phyloP scores from a whole-genome alignment of 2,888 invertebrate species.

The Acanthosepion esculentum region DNA sequence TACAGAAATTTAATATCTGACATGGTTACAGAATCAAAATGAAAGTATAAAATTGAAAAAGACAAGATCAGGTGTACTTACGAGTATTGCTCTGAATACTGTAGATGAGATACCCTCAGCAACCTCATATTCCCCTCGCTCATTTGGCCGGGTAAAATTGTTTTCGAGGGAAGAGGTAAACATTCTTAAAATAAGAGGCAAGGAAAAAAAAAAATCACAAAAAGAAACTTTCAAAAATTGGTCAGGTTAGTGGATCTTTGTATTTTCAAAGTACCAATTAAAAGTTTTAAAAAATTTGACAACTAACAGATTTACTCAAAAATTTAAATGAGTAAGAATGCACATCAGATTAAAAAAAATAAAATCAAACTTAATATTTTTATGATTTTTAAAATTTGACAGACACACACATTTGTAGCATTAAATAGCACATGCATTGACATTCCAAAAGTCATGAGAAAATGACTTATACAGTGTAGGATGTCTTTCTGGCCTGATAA shows the following conservation, averaged over 20 bases:
- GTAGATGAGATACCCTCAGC: conserved; percentile 97
- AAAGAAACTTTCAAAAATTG: background rate
- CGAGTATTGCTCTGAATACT: conserved; percentile 93
- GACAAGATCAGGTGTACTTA: conserved; percentile 58
- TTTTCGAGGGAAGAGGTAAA: conserved; percentile 90
- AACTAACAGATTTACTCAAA: background rate
- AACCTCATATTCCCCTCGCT: conserved; percentile 96
- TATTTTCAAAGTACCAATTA: background rate
- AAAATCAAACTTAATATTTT: background rate
- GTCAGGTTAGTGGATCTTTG: too few relatives aligned
- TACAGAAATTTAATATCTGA: too few relatives aligned
- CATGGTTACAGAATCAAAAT: background rate
- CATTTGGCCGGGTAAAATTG: conserved; percentile 91
- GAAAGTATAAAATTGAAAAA: background rate
- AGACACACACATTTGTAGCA: too few relatives aligned
- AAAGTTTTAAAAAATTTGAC: background rate
- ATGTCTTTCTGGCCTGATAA: too few relatives aligned
- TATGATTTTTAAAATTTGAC: background rate
- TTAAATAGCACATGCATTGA: too few relatives aligned
- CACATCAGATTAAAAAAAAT: too few relatives aligned
- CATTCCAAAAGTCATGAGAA: too few relatives aligned
- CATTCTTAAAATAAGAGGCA: conserved; percentile 81
- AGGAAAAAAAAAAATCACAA: background rate
- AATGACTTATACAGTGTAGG: too few relatives aligned
- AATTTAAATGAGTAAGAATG: background rate